A percentile compares a stretch with the other conserved stretches of the same genome.
These are phyloP conservation scores for Lagopus leucura DNA, from an alignment of 2,113 vertebrate genomes.

Conservation along the genomic window DNA sequence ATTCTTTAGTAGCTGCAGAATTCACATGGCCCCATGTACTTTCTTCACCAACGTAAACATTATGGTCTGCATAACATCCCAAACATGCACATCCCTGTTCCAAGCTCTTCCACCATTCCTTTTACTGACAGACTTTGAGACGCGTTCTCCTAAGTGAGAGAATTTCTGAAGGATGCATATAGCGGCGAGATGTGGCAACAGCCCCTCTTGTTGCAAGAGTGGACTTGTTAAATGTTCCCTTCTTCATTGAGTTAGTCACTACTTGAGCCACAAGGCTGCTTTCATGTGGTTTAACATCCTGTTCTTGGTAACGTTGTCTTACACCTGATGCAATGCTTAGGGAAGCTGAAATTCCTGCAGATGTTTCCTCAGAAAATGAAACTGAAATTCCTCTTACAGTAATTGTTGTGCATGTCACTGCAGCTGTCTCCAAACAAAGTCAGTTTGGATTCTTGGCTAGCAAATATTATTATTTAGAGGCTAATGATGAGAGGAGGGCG, in stretches of 20 bases:
- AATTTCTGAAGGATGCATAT: background rate
- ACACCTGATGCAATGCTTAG: background rate
- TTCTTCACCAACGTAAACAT: background rate
- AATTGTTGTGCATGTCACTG: background rate
- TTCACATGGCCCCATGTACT: rapidly evolving
- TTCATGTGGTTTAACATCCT: conserved; percentile 61
- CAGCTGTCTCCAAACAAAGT: background rate
- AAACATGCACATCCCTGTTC: background rate
- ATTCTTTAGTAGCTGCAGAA: background rate
- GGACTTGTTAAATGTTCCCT: conserved; percentile 37
- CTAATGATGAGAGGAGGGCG: background rate
- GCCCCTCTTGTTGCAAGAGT: conserved; percentile 21
- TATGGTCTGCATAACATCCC: background rate
- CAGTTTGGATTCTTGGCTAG: background rate
- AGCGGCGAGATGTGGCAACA: conserved; percentile 21
- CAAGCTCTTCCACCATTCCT: background rate
- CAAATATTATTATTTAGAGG: background rate
- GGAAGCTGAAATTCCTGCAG: conserved; percentile 52
- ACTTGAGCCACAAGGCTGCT: background rate
- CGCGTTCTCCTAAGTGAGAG: conserved; percentile 41
- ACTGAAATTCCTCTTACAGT: conserved; percentile 16
- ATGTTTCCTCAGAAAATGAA: conserved; percentile 66
- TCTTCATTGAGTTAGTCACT: conserved; percentile 40
- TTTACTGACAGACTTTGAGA: conserved; percentile 19
- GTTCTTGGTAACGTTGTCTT: conserved; percentile 20